Evolutionary conservation across 2,888 invertebrate genomes (phyloP).

Genomic region (Hylaea fasciaria): DNA sequence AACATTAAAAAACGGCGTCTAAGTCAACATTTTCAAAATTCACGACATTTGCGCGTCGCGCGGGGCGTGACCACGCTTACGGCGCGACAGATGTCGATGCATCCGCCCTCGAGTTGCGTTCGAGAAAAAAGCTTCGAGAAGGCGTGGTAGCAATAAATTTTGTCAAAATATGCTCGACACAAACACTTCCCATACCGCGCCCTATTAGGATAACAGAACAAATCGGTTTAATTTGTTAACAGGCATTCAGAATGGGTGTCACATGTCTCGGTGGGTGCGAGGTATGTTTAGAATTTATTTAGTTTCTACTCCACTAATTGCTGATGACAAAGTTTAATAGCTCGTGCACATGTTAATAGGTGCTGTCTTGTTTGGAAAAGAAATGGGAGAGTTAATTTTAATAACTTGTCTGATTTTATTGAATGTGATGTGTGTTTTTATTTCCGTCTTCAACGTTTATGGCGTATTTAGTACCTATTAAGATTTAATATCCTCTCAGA

Average conservation of each 20-base stretch:
- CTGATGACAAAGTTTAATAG: constrained; percentile 81
- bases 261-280: constrained; percentile 69
- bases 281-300: constrained; percentile 73
- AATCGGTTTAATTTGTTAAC: constrained; percentile 84
- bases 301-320: constrained; percentile 79
- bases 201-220: constrained; percentile 84
- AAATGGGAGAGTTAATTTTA: constrained; percentile 22
- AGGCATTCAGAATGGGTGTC: constrained; percentile 80
- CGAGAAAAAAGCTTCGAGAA: constrained; percentile 70
- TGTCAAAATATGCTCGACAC: constrained; percentile 83
- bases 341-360: constrained; percentile 76
- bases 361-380: constrained; percentile 34
- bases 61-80: constrained; percentile 73
- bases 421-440: constrained; percentile 1
- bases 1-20: constrained; percentile 36
- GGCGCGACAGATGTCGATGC: constrained; percentile 78
- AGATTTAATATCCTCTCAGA: neutral
- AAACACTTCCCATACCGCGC: constrained; percentile 80
- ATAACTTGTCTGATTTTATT: constrained; percentile 13
- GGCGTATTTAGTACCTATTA: neutral
- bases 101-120: constrained; percentile 68
- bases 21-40: constrained; percentile 60
- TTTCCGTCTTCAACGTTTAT: neutral
- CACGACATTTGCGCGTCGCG: constrained; percentile 50
- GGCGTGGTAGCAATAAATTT: constrained; percentile 85